Percentiles rank a stretch among this genome's conserved stretches.
phyloP scores from a whole-genome alignment of 2,888 invertebrate genomes.

The Xanthia icteritia region DNA sequence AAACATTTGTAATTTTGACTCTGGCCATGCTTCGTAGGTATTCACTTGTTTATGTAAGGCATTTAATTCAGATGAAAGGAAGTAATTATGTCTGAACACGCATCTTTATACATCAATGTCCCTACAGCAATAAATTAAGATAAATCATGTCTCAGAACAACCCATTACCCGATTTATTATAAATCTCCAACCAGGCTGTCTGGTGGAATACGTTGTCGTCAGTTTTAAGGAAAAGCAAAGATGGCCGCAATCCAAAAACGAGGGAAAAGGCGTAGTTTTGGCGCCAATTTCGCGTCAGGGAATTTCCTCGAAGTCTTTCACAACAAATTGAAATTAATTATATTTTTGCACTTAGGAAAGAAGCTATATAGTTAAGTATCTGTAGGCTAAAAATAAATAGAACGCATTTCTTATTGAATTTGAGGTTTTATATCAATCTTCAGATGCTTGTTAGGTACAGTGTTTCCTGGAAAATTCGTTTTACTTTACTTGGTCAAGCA shows the following conservation, averaged over 20 bases:
- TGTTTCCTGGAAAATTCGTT: background rate
- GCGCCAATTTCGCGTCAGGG: slow-evolving; percentile 55
- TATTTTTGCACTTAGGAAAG: slow-evolving; percentile 8
- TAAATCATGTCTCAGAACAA: slow-evolving; percentile 6
- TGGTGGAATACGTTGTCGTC: slow-evolving; percentile 26
- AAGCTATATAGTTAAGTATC: slow-evolving; percentile 17
- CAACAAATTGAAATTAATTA: slow-evolving; percentile 52
- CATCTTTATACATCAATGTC: background rate
- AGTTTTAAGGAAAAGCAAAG: slow-evolving; percentile 58
- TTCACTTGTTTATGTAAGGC: background rate
- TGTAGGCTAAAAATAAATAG: background rate
- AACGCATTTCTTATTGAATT: background rate
- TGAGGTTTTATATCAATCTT: background rate
- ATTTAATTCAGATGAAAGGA: background rate
- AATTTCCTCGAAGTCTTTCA: slow-evolving; percentile 63
- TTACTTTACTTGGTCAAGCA: background rate
- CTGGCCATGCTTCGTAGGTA: background rate
- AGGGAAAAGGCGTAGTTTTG: slow-evolving; percentile 53
- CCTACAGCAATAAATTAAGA: background rate
- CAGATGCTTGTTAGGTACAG: background rate
- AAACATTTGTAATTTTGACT: background rate
- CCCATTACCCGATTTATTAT: slow-evolving; percentile 8
- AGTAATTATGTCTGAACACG: background rate
- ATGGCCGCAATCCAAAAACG: slow-evolving; percentile 64
- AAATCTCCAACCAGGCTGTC: slow-evolving; percentile 24